Base-by-base conservation (phyloP, 2,888 invertebrate species). In the Heliconius sara region DNA sequence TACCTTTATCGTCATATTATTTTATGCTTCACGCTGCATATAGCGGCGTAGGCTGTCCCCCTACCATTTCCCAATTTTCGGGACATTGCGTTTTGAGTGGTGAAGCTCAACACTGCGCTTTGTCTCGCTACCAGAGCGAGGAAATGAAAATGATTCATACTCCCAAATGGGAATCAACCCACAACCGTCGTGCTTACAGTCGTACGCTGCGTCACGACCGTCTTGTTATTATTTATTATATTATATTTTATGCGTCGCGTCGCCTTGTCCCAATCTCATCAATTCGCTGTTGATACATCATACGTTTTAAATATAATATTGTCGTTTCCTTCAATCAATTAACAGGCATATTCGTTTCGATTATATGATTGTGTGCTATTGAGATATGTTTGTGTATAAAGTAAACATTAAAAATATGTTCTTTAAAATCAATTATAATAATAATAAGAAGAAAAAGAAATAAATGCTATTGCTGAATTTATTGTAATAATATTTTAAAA, bases 21-120 rank as follows among this genome's bases (percentile, higher is more conserved):
- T 77, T 65, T 47, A 30, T 71, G 71, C 30, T 77, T 72, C 34
- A 10, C n/a, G n/a, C 60, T 57, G n/a, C 60, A n/a, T 60, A n/a
- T 60, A 60, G 57, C 19, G 60, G 3, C n/a, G 60, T 10, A n/a
- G 60, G 22, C 34, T 39, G 34, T 9, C 34, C 34, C 34, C 34
- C 9, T 9, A 39, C 9, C 34, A 39, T 39, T 9, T 6, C 2
- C 47, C 47, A 47, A 47, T 47, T 47, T 47, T 47, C 16, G 16
- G 16, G 47, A 19, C 19, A 19, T 52, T 39, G 7, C 34, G 34
- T 39, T 52, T 52, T 52, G 52, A 52, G 52, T 52, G 19, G 52
- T 19, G 52, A 7, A 52, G 19, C 52, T 52, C 52, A 52, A 52
- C 52, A 19, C 52, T 3, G n/a, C 57, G 22, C 9, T 7, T 22